These are phyloP conservation scores for Alosa sapidissima DNA, from an alignment of 2,797 vertebrate species.

Conservation along the genomic window DNA sequence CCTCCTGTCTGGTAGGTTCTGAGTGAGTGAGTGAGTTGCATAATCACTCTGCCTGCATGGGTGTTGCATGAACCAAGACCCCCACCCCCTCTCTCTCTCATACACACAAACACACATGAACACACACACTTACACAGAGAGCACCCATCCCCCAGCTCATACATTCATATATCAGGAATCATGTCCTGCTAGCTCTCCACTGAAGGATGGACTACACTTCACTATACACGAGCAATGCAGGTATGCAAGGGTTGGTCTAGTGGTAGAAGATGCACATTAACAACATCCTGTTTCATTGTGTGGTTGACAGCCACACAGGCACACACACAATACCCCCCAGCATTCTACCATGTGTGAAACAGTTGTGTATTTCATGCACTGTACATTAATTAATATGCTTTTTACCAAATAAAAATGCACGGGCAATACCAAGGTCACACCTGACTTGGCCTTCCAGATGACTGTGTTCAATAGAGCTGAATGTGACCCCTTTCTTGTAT, in stretches of 20 bases:
- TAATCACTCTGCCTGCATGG: conserved; percentile 33
- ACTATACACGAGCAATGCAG: background rate
- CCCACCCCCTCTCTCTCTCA: conserved; percentile 8
- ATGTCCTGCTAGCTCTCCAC: background rate
- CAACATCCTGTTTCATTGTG: background rate
- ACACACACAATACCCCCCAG: too few species aligned
- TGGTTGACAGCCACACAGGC: background rate
- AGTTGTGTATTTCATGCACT: too few species aligned
- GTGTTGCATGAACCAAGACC: conserved; percentile 27
- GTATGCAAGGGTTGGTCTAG: background rate
- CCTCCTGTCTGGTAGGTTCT: background rate
- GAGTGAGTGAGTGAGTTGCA: conserved; percentile 32
- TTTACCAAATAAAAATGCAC: background rate
- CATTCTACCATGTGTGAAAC: too few species aligned
- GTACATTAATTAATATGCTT: too few species aligned
- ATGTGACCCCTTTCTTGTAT: background rate
- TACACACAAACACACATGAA: conserved; percentile 41
- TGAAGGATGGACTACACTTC: too few species aligned
- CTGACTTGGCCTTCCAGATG: background rate
- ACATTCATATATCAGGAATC: background rate
- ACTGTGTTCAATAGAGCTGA: background rate
- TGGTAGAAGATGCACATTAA: background rate
- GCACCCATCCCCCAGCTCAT: background rate
- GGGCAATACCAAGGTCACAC: background rate
- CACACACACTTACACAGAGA: background rate